Conservation (phyloP, 1,140 invertebrate genomes). For the Drosophila pectinifera region DNA sequence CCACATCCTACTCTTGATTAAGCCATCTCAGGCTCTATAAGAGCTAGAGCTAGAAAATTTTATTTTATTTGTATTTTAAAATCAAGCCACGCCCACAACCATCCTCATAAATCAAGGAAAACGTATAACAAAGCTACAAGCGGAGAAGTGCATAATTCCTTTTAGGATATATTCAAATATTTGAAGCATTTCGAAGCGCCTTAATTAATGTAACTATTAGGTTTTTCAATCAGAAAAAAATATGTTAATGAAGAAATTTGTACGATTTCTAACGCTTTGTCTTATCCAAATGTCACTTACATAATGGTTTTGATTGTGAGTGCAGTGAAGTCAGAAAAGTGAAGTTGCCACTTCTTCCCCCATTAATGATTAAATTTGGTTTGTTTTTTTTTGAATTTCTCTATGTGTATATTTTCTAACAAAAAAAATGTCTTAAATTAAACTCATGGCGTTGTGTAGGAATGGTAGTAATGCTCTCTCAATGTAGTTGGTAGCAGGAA, state of each 20-base stretch:
- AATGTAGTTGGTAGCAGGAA: constrained; percentile 43
- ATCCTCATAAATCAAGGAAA: too few relatives aligned
- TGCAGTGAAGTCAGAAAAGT: too few relatives aligned
- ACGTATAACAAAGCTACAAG: background rate
- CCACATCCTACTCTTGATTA: background rate
- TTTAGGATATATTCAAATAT: background rate
- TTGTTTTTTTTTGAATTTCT: constrained; percentile 20
- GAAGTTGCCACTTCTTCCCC: background rate
- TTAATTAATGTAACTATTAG: too few relatives aligned
- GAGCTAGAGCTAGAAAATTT: too few relatives aligned
- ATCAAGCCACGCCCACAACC: too few relatives aligned
- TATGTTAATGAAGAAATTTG: background rate
- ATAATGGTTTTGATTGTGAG: background rate
- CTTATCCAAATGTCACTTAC: background rate
- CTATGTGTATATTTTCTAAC: constrained; percentile 48
- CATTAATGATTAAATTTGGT: background rate
- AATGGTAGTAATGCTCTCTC: constrained; percentile 40
- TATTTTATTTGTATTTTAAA: too few relatives aligned
- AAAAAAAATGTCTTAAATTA: constrained; percentile 62
- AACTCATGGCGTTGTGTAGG: constrained; percentile 60
- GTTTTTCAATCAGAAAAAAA: background rate
- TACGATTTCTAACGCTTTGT: background rate
- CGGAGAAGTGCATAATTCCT: too few relatives aligned
- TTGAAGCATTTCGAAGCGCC: background rate
- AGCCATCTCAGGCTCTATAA: background rate